Conservation (phyloP, 2,113 vertebrate genomes). For the Sakesphorus luctuosus region DNA sequence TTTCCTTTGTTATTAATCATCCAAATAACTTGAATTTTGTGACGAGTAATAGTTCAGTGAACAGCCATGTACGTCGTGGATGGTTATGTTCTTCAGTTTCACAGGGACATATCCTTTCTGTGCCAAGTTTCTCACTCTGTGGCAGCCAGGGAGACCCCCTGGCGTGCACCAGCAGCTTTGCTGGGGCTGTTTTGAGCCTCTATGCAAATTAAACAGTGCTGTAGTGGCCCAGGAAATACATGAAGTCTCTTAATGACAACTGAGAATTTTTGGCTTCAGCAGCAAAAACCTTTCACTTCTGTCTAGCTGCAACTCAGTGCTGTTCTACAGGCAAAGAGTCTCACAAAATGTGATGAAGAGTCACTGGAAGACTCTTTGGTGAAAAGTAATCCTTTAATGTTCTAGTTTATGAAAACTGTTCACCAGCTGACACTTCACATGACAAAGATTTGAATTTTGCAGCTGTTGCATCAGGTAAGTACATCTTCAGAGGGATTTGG, state of each 20-base stretch:
- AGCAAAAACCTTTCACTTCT: neutral
- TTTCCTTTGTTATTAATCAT: slow-evolving; percentile 15
- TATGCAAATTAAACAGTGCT: neutral
- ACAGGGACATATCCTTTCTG: neutral
- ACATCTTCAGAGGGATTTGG: neutral
- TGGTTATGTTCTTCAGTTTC: neutral
- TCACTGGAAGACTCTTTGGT: neutral
- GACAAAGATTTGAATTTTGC: neutral
- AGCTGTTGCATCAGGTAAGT: slow-evolving; percentile 18
- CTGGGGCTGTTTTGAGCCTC: neutral
- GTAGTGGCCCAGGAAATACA: neutral
- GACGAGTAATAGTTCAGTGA: neutral
- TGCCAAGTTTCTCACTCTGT: neutral
- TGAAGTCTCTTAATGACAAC: neutral
- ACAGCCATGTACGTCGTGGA: neutral
- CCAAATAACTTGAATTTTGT: neutral
- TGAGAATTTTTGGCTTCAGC: neutral
- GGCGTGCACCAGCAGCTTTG: fast-evolving
- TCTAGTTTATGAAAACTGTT: neutral
- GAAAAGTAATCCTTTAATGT: neutral
- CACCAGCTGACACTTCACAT: neutral
- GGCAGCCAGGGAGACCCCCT: neutral
- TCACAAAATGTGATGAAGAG: neutral
- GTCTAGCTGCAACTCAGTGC: neutral
- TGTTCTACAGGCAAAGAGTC: fast-evolving